Conservation (phyloP, 1,140 invertebrate genomes). For the Parapsyche elsis region DNA sequence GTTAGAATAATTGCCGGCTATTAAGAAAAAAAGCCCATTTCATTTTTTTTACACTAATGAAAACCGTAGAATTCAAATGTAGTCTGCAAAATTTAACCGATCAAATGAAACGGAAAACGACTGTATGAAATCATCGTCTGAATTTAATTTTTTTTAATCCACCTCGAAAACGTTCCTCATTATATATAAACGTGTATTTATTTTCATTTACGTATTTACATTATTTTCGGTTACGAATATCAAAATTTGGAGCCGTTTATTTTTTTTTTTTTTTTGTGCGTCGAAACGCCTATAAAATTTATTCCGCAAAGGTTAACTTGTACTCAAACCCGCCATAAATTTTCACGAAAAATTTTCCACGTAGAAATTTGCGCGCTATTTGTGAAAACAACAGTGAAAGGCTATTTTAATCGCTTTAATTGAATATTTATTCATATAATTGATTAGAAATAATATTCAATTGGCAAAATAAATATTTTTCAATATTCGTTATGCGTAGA, state of each 20-base stretch:
- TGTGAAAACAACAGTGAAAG: not conserved
- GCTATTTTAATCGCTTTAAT: not conserved
- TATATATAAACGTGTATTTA: too few species aligned
- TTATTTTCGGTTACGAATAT: not conserved
- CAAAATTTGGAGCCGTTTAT: not conserved
- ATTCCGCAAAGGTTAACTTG: constrained; percentile 23
- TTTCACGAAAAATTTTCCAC: constrained; percentile 16
- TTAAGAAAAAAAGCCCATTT: constrained; percentile 9
- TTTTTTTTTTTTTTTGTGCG: not conserved
- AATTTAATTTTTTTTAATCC: not conserved
- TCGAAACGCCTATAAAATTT: constrained; percentile 5
- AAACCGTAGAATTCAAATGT: not conserved
- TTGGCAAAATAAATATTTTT: too few species aligned
- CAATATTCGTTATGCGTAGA: too few species aligned
- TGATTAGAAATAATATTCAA: not conserved
- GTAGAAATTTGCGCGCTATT: not conserved
- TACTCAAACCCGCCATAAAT: constrained; percentile 26
- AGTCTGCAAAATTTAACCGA: constrained; percentile 10
- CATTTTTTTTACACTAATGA: constrained; percentile 20
- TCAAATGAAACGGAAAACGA: constrained; percentile 25
- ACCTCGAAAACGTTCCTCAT: not conserved
- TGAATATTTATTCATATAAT: not conserved
- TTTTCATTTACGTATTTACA: not conserved
- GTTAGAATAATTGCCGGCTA: constrained; percentile 21
- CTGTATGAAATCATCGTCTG: not conserved